Evolutionary conservation across 2,888 invertebrate genomes (phyloP), one percentile per base, ranked within the genome.

Genomic region (Eilema depressum): DNA sequence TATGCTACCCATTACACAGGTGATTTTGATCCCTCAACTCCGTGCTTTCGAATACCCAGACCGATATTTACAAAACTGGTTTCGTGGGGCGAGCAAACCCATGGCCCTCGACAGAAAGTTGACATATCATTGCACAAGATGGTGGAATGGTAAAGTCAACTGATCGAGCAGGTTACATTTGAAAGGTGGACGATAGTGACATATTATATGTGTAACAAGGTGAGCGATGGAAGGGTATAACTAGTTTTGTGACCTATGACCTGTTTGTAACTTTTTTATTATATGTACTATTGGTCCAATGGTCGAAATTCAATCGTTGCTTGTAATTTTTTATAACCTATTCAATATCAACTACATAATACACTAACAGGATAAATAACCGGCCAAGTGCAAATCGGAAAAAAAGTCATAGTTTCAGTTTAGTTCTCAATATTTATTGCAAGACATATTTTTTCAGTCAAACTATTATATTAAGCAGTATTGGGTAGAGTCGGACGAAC

Each of bases 191-290:
- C 12, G 28, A 59, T 68, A 62, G 59, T 71, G 75, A 68, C 66
- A 67, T 68, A 75, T 75, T 70, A 75, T 75, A 47, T 53, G 62
- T 66, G 66, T 74, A 74, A 26, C 77, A 80, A 79, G 74, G 80
- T 59, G 28, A 78, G n/a, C 61, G 57, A 67, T 75, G 26, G 11
- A 26, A n/a, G 56, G 69, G 69, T 28, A 25, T 66, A 76, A 82
- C 82, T 75, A 76, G 80, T 82, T 82, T 63, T n/a, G 8, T 65
- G 23, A 57, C 23, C 23, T n/a, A 30, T 23, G n/a, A 57, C 23
- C 33, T 33, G 10, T 66, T 33, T 17, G 23, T 23, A 30, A 30
- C 12, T n/a, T n/a, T 53, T 56, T 30, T 64, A 28, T n/a, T 53
- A 41, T 17, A 25, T 17, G n/a, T 25, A 10, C 3, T 20, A 25